Evolutionary conservation across 1,140 invertebrate genomes (phyloP).

Genomic region (Temnothorax curvispinosus): DNA sequence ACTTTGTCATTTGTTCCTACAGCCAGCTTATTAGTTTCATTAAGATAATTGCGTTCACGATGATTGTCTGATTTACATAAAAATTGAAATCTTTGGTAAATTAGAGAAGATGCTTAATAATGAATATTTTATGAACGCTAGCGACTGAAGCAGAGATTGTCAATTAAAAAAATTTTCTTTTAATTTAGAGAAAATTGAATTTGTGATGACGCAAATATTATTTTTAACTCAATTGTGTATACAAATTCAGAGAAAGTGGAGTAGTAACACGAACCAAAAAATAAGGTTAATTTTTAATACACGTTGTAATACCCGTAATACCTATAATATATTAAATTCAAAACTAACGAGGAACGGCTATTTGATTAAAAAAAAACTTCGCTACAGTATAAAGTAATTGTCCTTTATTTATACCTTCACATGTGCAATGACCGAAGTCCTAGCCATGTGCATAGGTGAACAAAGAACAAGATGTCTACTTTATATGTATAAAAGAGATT

Average conservation of each 20-base stretch:
- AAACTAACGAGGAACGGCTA: neutral
- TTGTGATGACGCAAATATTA: neutral
- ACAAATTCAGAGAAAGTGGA: neutral
- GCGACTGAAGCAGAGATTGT: neutral
- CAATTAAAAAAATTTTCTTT: neutral
- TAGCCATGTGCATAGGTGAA: neutral
- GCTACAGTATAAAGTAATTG: neutral
- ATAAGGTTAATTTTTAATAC: neutral
- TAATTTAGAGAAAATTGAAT: neutral
- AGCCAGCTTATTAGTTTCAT: conserved; percentile 24
- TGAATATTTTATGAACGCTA: neutral
- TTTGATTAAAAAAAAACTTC: neutral
- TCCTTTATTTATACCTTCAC: neutral
- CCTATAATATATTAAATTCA: neutral
- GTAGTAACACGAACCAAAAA: neutral
- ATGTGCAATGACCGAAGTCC: conserved; percentile 25
- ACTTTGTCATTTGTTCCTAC: neutral
- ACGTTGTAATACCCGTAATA: neutral
- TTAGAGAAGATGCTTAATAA: neutral
- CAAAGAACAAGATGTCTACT: neutral
- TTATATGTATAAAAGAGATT: neutral
- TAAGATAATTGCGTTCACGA: neutral
- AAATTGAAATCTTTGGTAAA: conserved; percentile 20
- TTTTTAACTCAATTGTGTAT: neutral
- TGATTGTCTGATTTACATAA: conserved; percentile 39